Evolutionary conservation across 2,888 invertebrate species (phyloP).

Genomic region (Scaptomyza polygonia): DNA sequence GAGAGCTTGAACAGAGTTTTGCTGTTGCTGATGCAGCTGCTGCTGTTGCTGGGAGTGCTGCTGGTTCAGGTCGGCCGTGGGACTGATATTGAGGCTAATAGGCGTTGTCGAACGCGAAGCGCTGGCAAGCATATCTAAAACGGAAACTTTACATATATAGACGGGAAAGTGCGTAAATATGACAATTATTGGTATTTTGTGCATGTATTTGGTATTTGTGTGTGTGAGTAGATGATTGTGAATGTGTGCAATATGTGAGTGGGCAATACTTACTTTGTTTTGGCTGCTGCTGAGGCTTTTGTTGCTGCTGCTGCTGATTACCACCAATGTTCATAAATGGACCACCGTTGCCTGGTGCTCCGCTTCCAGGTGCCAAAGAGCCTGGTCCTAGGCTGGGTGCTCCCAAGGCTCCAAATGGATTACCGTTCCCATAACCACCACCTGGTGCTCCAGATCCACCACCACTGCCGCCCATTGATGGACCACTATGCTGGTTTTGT

Average conservation of each 20-base stretch:
- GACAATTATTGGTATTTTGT: conserved; percentile 28
- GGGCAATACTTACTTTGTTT: conserved; percentile 88
- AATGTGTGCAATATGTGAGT: neutral
- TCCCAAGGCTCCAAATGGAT: conserved; percentile 83
- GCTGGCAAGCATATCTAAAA: conserved; percentile 85
- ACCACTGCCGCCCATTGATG: conserved; percentile 74
- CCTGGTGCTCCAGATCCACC: conserved; percentile 84
- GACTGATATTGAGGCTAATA: conserved; percentile 89
- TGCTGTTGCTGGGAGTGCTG: conserved; percentile 73
- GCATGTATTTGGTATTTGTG: conserved; percentile 1
- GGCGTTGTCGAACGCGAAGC: conserved; percentile 93
- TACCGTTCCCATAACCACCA: conserved; percentile 77
- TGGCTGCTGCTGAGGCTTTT: conserved; percentile 82
- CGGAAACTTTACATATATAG: conserved; percentile 78
- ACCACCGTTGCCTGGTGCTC: conserved; percentile 81
- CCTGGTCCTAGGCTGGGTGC: conserved; percentile 83
- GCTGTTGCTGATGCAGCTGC: conserved; percentile 63
- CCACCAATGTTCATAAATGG: conserved; percentile 81
- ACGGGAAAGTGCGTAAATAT: conserved; percentile 37
- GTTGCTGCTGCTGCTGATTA: conserved; percentile 82
- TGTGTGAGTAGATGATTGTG: neutral
- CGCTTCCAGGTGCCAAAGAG: conserved; percentile 82
- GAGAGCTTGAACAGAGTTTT: conserved; percentile 64
- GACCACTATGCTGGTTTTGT: conserved; percentile 40
- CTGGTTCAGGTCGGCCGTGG: conserved; percentile 92